Conservation (phyloP, 2,797 vertebrate genomes). For the Molossus molossus region DNA sequence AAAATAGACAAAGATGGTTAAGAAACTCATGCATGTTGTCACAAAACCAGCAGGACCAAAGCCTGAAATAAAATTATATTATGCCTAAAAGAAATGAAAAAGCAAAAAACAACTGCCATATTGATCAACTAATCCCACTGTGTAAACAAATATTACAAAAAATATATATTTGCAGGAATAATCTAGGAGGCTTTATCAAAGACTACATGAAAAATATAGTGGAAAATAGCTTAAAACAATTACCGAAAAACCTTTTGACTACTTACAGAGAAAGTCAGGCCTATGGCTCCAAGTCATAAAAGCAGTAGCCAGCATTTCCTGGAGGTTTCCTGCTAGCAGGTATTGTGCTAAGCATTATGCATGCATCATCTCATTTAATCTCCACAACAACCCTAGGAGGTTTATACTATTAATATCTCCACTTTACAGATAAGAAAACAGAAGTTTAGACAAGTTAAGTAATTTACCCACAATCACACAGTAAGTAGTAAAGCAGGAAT, state of each 20-base stretch:
- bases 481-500: not conserved
- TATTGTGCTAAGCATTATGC: not conserved
- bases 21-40: not conserved
- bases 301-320: not conserved
- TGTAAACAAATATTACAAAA: constrained; percentile 34
- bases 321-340: not conserved
- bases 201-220: constrained; percentile 5
- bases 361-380: not conserved
- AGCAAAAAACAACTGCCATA: not conserved
- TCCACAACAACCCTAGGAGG: not conserved
- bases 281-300: not conserved
- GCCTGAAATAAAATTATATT: not conserved
- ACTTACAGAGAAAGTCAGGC: not conserved
- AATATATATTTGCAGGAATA: constrained; percentile 31
- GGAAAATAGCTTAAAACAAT: constrained; percentile 1
- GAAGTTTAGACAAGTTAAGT: not conserved
- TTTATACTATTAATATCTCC: not conserved
- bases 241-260: constrained; percentile 20
- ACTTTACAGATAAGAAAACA: constrained; percentile 60
- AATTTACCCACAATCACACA: not conserved
- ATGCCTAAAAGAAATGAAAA: constrained; percentile 42
- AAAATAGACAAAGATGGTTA: constrained; percentile 45
- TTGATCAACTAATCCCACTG: not conserved
- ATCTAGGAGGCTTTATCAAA: constrained; percentile 28
- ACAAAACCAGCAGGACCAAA: constrained; percentile 8